Evolutionary conservation across 2,797 vertebrate genomes (phyloP).

Genomic region (Denticeps clupeoides): DNA sequence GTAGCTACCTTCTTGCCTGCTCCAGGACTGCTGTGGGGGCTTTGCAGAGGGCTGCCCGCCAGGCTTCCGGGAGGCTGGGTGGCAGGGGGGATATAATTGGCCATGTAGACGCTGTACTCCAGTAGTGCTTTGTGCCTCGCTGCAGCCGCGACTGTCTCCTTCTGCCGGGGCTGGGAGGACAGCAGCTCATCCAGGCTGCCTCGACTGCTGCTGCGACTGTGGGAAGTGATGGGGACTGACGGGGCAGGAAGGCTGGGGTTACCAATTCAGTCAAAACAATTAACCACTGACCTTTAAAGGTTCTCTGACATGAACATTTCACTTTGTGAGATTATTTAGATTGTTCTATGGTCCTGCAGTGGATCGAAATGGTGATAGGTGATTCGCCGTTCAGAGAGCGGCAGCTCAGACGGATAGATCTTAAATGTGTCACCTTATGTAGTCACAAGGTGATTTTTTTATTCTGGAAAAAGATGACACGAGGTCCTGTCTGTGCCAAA

Average conservation of each 20-base stretch:
- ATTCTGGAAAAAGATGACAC: too few relatives aligned
- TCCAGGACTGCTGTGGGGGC: conserved; percentile 81
- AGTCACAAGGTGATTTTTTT: too few relatives aligned
- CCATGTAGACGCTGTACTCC: conserved; percentile 84
- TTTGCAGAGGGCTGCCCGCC: conserved; percentile 60
- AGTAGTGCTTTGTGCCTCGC: conserved; percentile 66
- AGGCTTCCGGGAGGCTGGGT: conserved; percentile 47
- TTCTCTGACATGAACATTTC: too few relatives aligned
- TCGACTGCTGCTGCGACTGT: conserved; percentile 82
- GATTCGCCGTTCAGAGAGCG: too few relatives aligned
- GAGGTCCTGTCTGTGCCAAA: too few relatives aligned
- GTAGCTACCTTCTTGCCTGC: conserved; percentile 84
- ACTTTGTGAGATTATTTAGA: too few relatives aligned
- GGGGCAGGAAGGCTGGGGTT: conserved; percentile 13
- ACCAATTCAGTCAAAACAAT: too few relatives aligned
- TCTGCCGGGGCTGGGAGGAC: conserved; percentile 59
- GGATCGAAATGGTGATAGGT: too few relatives aligned
- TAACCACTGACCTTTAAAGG: too few relatives aligned
- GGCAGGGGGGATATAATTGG: conserved; percentile 67
- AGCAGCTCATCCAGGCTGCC: conserved; percentile 74
- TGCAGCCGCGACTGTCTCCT: conserved; percentile 49
- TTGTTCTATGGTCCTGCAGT: too few relatives aligned
- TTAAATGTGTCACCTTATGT: too few relatives aligned
- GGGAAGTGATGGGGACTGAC: conserved; percentile 58
- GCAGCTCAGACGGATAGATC: too few relatives aligned